Percentiles rank a stretch among this genome's conserved stretches.
phyloP scores from a whole-genome alignment of 2,113 vertebrate genomes.

The Lipotes vexillifer region DNA sequence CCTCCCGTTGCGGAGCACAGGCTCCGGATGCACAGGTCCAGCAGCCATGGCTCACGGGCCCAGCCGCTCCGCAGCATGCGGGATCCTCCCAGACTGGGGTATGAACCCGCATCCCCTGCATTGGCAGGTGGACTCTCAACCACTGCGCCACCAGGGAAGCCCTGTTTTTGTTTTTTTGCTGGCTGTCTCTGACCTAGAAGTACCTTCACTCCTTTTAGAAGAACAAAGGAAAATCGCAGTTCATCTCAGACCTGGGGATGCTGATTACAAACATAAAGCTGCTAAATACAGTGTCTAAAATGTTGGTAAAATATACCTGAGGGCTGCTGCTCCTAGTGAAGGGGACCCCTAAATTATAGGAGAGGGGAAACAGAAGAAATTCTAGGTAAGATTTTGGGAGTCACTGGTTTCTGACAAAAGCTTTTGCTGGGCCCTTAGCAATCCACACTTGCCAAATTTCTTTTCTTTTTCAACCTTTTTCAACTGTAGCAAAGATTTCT shows the following conservation, averaged over 20 bases:
- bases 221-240: slow-evolving; percentile 31
- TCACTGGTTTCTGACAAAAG: background rate
- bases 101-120: too few species aligned
- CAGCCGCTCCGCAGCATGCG: too few species aligned
- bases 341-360: background rate
- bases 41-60: too few species aligned
- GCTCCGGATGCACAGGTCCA: too few species aligned
- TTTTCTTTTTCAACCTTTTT: background rate
- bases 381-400: background rate
- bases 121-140: too few species aligned
- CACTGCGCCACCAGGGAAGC: too few species aligned
- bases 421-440: background rate
- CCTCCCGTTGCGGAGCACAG: too few species aligned
- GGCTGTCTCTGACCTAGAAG: background rate
- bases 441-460: slow-evolving; percentile 27
- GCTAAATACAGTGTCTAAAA: background rate
- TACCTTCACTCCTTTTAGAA: background rate
- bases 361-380: background rate
- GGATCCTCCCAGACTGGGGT: too few species aligned
- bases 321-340: background rate
- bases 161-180: background rate
- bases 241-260: background rate
- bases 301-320: background rate
- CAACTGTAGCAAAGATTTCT: background rate
- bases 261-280: background rate